Conservation (phyloP, 2,113 vertebrate species). For the Sinocyclocheilus grahami region DNA sequence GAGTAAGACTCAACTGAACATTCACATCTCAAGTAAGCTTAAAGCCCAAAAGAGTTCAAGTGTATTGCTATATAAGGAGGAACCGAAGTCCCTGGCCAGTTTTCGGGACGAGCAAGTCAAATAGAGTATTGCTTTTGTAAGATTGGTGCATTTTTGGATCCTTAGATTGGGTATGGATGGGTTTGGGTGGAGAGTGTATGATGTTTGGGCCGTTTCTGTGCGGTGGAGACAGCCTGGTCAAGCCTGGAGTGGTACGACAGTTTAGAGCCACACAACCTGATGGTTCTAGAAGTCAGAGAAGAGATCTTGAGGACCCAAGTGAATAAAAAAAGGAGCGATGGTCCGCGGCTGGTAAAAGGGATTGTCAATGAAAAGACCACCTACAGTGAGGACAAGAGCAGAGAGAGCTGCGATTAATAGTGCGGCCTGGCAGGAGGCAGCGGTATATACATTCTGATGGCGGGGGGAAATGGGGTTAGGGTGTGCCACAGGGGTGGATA, state of each 20-base stretch:
- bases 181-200: constrained; percentile 47
- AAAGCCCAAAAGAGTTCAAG: constrained; percentile 70
- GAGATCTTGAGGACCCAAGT: constrained; percentile 98
- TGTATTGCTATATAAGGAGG: constrained; percentile 80
- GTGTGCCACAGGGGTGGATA: constrained; percentile 56
- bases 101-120: constrained; percentile 61
- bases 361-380: constrained; percentile 99
- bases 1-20: constrained; percentile 72
- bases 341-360: constrained; percentile 98
- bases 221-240: constrained; percentile 59
- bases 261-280: constrained; percentile 85
- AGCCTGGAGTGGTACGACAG: constrained; percentile 62
- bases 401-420: constrained; percentile 85
- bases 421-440: constrained; percentile 74
- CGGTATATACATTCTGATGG: constrained; percentile 67
- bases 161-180: constrained; percentile 45
- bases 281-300: constrained; percentile 99
- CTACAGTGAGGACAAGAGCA: constrained; percentile 90
- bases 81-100: constrained; percentile 58
- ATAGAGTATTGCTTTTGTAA: constrained; percentile 75
- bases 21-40: constrained; percentile 77
- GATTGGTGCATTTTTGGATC: constrained; percentile 43
- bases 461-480: constrained; percentile 56
- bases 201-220: constrained; percentile 57
- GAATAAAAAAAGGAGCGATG: constrained; percentile 98